Percentiles rank a stretch among this genome's conserved stretches.
phyloP scores from a whole-genome alignment of 2,888 invertebrate genomes.

The Eremobia ochroleuca region DNA sequence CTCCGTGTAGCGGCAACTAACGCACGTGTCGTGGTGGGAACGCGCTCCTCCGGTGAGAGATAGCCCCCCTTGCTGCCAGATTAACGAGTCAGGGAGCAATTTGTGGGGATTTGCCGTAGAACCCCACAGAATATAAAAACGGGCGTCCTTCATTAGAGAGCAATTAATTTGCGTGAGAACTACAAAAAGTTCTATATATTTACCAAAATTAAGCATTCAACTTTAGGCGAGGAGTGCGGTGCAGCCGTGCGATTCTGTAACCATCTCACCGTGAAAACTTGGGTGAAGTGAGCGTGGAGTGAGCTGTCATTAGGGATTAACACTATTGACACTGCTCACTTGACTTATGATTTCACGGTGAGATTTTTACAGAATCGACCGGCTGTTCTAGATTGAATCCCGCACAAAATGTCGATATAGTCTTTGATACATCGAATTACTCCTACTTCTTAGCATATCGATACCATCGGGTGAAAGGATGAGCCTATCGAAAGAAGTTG shows the following conservation, averaged over 20 bases:
- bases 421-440: background rate
- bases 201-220: background rate
- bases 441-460: background rate
- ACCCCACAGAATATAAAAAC: constrained; percentile 29
- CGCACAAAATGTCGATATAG: background rate
- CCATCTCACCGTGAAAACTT: too few relatives aligned
- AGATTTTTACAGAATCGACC: too few relatives aligned
- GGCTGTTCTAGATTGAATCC: background rate
- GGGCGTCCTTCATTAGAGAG: constrained; percentile 2
- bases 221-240: background rate
- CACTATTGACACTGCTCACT: too few relatives aligned
- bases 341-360: too few relatives aligned
- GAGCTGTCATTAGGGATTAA: too few relatives aligned
- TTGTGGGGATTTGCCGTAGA: constrained; percentile 39
- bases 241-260: too few relatives aligned
- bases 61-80: constrained; percentile 10
- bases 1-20: constrained; percentile 8
- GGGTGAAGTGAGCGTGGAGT: too few relatives aligned
- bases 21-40: background rate
- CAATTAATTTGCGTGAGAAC: constrained; percentile 19
- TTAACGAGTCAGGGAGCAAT: constrained; percentile 45
- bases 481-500: too few relatives aligned
- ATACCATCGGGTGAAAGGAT: too few relatives aligned
- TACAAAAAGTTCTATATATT: background rate
- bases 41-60: background rate